phyloP scores from a whole-genome alignment of 2,797 vertebrate genomes.

The Chrosomus eos region DNA sequence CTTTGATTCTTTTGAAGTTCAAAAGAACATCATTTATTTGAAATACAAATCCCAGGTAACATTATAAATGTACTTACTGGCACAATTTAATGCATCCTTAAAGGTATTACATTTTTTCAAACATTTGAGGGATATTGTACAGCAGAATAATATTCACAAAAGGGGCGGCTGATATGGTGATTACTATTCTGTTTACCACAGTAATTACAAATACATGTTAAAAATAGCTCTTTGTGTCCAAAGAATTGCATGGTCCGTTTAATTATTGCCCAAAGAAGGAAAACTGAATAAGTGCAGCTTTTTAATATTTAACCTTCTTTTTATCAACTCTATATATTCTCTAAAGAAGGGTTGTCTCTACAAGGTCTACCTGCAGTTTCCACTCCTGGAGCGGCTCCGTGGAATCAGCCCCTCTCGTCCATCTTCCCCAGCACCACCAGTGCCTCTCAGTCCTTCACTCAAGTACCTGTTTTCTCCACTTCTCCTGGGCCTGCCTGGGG shows the following conservation, averaged over 20 bases:
- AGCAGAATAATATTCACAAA: not conserved
- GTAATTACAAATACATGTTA: not conserved
- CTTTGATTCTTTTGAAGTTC: not conserved
- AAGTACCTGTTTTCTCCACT: slow-evolving; percentile 74
- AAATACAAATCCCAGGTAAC: not conserved
- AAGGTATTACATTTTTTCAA: not conserved
- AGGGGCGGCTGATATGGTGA: not conserved
- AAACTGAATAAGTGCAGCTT: not conserved
- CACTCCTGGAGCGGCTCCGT: slow-evolving; percentile 33
- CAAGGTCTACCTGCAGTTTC: slow-evolving; percentile 40
- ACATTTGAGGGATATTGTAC: not conserved
- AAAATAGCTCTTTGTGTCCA: not conserved
- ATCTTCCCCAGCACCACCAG: slow-evolving; percentile 48
- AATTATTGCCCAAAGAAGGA: too few relatives aligned
- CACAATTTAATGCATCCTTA: not conserved
- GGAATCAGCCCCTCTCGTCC: slow-evolving; percentile 53
- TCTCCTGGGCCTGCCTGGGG: slow-evolving; percentile 78
- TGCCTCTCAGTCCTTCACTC: slow-evolving; percentile 73
- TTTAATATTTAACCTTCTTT: not conserved
- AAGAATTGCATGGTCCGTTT: not conserved
- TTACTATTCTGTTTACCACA: not conserved
- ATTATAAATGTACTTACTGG: not conserved
- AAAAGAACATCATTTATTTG: not conserved
- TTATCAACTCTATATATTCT: slow-evolving; percentile 69
- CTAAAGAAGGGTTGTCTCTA: slow-evolving; percentile 69